Base-by-base conservation (phyloP, 2,888 invertebrate genomes). In the Drosophila robusta region DNA sequence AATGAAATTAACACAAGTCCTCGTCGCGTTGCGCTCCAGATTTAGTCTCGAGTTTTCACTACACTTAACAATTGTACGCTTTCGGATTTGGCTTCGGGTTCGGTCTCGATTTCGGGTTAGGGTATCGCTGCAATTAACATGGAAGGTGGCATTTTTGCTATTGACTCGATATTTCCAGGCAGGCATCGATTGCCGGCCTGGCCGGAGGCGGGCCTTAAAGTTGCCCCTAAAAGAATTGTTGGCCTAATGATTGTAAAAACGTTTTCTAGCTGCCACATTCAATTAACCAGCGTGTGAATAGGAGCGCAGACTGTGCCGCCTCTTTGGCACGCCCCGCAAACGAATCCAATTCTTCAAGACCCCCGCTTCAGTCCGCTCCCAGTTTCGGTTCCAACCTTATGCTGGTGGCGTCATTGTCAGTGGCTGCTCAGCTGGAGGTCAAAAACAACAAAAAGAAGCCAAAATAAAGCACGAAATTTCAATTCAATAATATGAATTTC, bases 211-310 rank as follows among this genome's bases (percentile, higher is more conserved):
- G 63, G 49, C 39, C 22, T 1, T n/a, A 18, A 34, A 44, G 4
- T 14, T 41, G 49, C 26, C 51, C 11, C 34, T 22, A 51, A 47
- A 39, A 49, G 29, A 61, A 66, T 39, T 29, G 29, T 32, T 56
- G 16, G 73, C 61, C 61, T 82, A 87, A 87, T 82, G 87, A 81
- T 87, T 78, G 66, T 46, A 44, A 78, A 84, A 84, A 72, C 69
- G 50, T 72, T 74, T 64, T 69, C 29, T 49, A 68, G 57, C 66
- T 72, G 60, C 68, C 52, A 63, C 65, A 80, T 83, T 82, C 84
- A 85, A 83, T 83, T 87, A 79, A 69, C 50, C 68, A 67, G 82
- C 87, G 87, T 87, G 82, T 83, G 82, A 83, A 87, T 81, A 65
- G 62, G 76, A 84, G 72, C 75, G 62, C 45, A 68, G 65, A 34